phyloP scores from a whole-genome alignment of 64 coral and sea anemone genomes.

The Dendrophyllia cribrosa region DNA sequence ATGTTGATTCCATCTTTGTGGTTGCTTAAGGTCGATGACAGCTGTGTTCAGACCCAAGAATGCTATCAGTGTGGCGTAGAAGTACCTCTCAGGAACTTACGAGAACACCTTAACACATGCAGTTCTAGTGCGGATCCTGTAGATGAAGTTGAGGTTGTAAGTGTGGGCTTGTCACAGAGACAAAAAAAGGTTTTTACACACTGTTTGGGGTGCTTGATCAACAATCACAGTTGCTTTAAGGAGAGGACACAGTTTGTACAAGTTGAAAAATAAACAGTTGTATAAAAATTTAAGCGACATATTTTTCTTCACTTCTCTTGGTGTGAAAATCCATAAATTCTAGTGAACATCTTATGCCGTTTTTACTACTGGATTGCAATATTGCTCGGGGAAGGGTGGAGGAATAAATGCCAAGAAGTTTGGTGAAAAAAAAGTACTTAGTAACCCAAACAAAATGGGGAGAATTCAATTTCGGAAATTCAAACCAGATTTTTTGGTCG shows the following conservation, averaged over 20 bases:
- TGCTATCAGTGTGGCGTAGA: conserved; percentile 10
- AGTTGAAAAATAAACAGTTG: too few relatives aligned
- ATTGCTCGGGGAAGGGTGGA: neutral
- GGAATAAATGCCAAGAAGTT: conserved; percentile 5
- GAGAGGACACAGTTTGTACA: neutral
- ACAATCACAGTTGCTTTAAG: neutral
- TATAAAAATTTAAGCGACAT: too few relatives aligned
- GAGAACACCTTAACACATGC: conserved; percentile 5
- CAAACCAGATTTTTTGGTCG: too few relatives aligned
- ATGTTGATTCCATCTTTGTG: neutral
- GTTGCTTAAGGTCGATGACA: conserved; percentile 1
- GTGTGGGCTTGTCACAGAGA: neutral
- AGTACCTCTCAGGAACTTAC: conserved; percentile 2
- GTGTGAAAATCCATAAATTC: too few relatives aligned
- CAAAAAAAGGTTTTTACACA: too few relatives aligned
- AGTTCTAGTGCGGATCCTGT: neutral
- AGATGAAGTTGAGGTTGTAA: neutral
- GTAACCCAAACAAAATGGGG: neutral
- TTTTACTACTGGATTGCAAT: too few relatives aligned
- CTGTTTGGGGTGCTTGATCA: too few relatives aligned
- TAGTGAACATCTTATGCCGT: too few relatives aligned
- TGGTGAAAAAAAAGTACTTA: neutral
- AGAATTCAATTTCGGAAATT: too few relatives aligned
- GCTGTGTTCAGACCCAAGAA: conserved; percentile 1
- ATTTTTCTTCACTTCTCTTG: too few relatives aligned